Base-by-base conservation (phyloP, 2,113 vertebrate genomes). In the Sturnira hondurensis region DNA sequence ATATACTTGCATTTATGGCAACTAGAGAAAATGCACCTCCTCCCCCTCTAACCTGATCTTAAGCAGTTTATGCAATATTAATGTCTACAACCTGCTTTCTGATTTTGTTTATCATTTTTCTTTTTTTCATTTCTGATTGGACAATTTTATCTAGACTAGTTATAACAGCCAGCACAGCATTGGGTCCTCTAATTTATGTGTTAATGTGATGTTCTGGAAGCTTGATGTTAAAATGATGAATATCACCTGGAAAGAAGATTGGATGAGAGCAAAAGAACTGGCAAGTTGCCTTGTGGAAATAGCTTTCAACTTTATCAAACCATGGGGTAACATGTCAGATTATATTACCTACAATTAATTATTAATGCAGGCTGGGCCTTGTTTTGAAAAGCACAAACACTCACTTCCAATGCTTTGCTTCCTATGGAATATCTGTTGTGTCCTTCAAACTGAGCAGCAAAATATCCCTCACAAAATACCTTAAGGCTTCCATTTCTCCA, bases 401-500 rank as follows among this genome's bases (percentile, higher is more conserved):
- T 56, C 54, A 89, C 86, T 97, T 98, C 93, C 43, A 31, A 94
- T 92, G 92, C 95, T 91, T 97, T 90, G 41, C 86, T 91, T 93
- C 80, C 90, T 73, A 58, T 95, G 56, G 96, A 95, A 97, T 98
- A 92, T 87, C 74, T 97, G 96, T 97, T 90, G 95, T 96, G 91
- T 86, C 94, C 93, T 96, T 97, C 92, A 94, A 94, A 97, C 92
- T 91, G 89, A 97, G 94, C 95, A 97, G 92, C 77, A 96, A 76
- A 58, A 52, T 86, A 82, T 96, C 86, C 96, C 95, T 98, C 86
- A 96, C 87, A 96, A 96, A 97, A 97, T 96, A 98, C 73, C 94
- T 97, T 41, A 95, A 96, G 89, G 95, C 95, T 98, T 97, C 95
- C 52, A 94, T 98, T 98, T 95, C 95, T 96, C 86, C 94, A 98